Evolutionary conservation across 2,888 invertebrate genomes (phyloP), one percentile per base, ranked within the genome.

Genomic region (Asteroscopus sphinx): DNA sequence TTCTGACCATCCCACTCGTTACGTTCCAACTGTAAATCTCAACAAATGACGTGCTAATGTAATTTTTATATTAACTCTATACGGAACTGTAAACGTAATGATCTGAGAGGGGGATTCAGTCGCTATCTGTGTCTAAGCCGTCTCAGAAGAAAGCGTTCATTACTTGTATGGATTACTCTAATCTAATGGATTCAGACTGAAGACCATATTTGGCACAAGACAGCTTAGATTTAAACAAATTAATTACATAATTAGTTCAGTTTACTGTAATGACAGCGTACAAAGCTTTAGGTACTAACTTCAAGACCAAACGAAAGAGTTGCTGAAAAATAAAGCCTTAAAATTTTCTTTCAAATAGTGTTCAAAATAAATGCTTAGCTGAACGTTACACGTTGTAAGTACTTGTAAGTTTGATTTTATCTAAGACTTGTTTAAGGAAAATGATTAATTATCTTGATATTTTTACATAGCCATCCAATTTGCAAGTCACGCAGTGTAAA

Each of bases 21-120:
- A 79, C 73, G 59, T 76, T 74, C 74, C 59, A 82, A 81, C 84
- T 77, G 79, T 82, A 82, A 75, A 81, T 78, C 77, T 77, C 71
- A 73, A 74, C 72, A 65, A 73, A 74, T 69, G 73, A 64, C 67
- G 69, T 60, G 62, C 64, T 69, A 55, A 58, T 71, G 67, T 75
- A 55, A 68, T 75, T 68, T 55, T 62, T 75, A 59, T 59, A 74
- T 59, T 57, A 42, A 41, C 58, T 52, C 4, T 17, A 57, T 51
- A 47, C 56, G 49, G 40, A 63, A 72, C 58, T 51, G 56, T 62
- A 51, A 62, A 54, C 33, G 49, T 68, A 68, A 59, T 51, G 32
- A 44, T 52, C 55, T 35, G 17, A 33, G 63, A 51, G 2, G 44
- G 32, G 57, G 56, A 58, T 48, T 54, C 33, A 40, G 17, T 59